phyloP scores from a whole-genome alignment of 2,113 vertebrate genomes.

The Ovibos moschatus region DNA sequence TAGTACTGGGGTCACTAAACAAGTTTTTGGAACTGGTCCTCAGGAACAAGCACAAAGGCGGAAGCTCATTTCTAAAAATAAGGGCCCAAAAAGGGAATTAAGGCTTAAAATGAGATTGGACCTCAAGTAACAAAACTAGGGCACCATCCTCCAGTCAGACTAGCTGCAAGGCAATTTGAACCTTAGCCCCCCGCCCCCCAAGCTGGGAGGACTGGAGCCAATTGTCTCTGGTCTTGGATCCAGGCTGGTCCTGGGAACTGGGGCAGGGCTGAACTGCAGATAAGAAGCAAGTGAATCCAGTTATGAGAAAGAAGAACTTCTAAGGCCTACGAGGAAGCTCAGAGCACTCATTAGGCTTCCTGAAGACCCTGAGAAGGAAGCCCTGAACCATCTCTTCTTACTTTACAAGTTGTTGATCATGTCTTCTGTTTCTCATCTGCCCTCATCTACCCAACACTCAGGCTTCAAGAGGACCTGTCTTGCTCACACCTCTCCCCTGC shows the following conservation, averaged over 20 bases:
- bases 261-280: not conserved
- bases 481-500: not conserved
- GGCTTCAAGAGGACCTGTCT: not conserved
- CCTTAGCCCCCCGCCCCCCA: not conserved
- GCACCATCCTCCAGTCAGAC: slow-evolving; percentile 43
- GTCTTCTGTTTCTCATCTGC: not conserved
- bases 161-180: slow-evolving; percentile 29
- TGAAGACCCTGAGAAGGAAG: not conserved
- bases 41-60: slow-evolving; percentile 31
- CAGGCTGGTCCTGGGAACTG: slow-evolving; percentile 11
- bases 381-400: not conserved
- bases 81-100: slow-evolving; percentile 40
- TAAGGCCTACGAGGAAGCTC: not conserved
- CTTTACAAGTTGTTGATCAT: not conserved
- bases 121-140: slow-evolving; percentile 53
- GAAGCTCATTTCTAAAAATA: slow-evolving; percentile 65
- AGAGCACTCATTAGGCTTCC: not conserved
- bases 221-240: slow-evolving; percentile 15
- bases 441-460: not conserved
- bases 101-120: slow-evolving; percentile 45
- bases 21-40: slow-evolving; percentile 36
- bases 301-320: not conserved
- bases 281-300: slow-evolving; percentile 2
- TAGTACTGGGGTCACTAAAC: not conserved
- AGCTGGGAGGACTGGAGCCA: not conserved